Evolutionary conservation across 2,797 vertebrate genomes (phyloP).

Genomic region (Sebastiscus tertius): DNA sequence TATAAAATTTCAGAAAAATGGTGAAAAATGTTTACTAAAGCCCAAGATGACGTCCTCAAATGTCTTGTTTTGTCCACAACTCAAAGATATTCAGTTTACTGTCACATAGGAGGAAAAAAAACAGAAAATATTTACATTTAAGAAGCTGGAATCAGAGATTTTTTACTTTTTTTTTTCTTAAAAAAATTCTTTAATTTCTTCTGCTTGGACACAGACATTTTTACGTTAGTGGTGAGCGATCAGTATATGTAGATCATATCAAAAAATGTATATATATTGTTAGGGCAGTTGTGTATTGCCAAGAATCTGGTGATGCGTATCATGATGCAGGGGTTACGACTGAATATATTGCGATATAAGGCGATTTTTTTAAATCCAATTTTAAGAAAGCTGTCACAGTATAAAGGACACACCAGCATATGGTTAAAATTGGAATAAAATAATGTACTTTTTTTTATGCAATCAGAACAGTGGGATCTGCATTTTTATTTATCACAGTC

Average conservation of each 20-base stretch:
- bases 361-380: too few relatives aligned
- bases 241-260: background rate
- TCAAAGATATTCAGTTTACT: background rate
- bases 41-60: background rate
- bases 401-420: too few relatives aligned
- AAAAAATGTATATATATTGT: background rate
- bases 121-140: background rate
- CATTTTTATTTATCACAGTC: too few relatives aligned
- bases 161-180: background rate
- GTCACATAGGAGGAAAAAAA: rapidly evolving
- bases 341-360: too few relatives aligned
- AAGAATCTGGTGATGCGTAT: too few relatives aligned
- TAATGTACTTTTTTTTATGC: too few relatives aligned
- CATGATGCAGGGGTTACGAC: too few relatives aligned
- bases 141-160: background rate
- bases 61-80: background rate
- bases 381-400: too few relatives aligned
- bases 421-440: too few relatives aligned
- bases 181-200: background rate
- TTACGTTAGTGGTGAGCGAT: background rate
- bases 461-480: too few relatives aligned
- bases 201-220: background rate
- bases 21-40: background rate
- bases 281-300: too few relatives aligned
- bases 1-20: background rate